A percentile compares a stretch with the other conserved stretches of the same genome.
Conservation (phyloP, 2,888 invertebrate species). For the Shargacucullia verbasci region DNA sequence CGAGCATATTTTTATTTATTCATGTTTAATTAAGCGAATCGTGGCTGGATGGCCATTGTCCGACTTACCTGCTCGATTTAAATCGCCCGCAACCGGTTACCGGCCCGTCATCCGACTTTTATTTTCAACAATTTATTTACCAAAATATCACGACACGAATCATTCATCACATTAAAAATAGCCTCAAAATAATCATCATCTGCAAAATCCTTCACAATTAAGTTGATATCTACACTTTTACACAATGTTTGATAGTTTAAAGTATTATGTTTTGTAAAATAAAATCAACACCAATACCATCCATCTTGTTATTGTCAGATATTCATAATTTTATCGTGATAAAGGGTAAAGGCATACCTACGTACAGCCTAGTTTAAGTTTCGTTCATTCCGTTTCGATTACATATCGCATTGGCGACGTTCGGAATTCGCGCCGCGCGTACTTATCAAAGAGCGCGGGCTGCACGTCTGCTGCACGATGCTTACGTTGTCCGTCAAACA, state of each 20-base stretch:
- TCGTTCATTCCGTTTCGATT: conserved; percentile 67
- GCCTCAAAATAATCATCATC: conserved; percentile 46
- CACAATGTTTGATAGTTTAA: conserved; percentile 42
- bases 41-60: conserved; percentile 83
- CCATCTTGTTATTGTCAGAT: conserved; percentile 43
- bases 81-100: conserved; percentile 79
- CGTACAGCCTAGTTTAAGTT: conserved; percentile 55
- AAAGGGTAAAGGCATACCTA: conserved; percentile 58
- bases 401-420: conserved; percentile 64
- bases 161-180: conserved; percentile 67
- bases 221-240: conserved; percentile 38
- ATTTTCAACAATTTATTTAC: conserved; percentile 79
- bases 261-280: conserved; percentile 12
- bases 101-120: conserved; percentile 76
- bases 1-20: conserved; percentile 72
- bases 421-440: conserved; percentile 77
- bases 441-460: conserved; percentile 74
- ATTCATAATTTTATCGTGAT: conserved; percentile 29
- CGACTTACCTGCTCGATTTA: conserved; percentile 83
- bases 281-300: conserved; percentile 24
- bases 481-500: conserved; percentile 69
- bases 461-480: conserved; percentile 75
- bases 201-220: conserved; percentile 39
- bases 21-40: conserved; percentile 85
- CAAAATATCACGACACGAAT: conserved; percentile 74